Evolutionary conservation across 2,888 invertebrate genomes (phyloP).

Genomic region (Magallana nippona): DNA sequence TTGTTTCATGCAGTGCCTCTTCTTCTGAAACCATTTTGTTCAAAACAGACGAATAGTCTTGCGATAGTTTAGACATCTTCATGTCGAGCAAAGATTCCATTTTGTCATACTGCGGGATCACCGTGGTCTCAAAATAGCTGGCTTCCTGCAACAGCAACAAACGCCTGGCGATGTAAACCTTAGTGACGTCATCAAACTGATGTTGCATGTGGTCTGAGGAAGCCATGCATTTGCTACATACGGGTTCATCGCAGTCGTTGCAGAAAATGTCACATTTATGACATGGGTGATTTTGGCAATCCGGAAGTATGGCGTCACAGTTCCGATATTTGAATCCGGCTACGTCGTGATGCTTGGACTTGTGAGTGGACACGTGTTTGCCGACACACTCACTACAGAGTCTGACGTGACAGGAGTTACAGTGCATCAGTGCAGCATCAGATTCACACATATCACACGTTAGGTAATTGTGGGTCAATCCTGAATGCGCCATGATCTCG

Average conservation of each 20-base stretch:
- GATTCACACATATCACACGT: neutral
- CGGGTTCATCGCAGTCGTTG: slow-evolving; percentile 6
- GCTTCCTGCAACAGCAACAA: slow-evolving; percentile 5
- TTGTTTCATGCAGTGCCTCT: neutral
- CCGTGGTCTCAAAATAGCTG: neutral
- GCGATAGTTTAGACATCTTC: neutral
- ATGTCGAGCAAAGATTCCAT: neutral
- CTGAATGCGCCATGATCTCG: slow-evolving; percentile 19
- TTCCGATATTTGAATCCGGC: slow-evolving; percentile 20
- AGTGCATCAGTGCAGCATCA: neutral
- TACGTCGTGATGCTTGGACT: neutral
- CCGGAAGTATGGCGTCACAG: slow-evolving; percentile 1
- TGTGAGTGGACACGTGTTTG: slow-evolving; percentile 6
- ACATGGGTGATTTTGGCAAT: neutral
- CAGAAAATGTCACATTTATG: neutral
- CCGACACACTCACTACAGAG: slow-evolving; percentile 9
- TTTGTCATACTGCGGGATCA: neutral
- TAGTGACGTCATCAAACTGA: neutral
- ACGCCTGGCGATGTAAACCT: neutral
- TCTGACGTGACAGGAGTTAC: neutral
- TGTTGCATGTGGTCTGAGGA: neutral
- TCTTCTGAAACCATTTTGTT: slow-evolving; percentile 7
- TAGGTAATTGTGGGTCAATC: neutral
- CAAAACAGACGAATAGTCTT: neutral
- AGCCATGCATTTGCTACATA: slow-evolving; percentile 7